Base-by-base conservation (phyloP, 2,113 vertebrate species). In the Thymallus thymallus region DNA sequence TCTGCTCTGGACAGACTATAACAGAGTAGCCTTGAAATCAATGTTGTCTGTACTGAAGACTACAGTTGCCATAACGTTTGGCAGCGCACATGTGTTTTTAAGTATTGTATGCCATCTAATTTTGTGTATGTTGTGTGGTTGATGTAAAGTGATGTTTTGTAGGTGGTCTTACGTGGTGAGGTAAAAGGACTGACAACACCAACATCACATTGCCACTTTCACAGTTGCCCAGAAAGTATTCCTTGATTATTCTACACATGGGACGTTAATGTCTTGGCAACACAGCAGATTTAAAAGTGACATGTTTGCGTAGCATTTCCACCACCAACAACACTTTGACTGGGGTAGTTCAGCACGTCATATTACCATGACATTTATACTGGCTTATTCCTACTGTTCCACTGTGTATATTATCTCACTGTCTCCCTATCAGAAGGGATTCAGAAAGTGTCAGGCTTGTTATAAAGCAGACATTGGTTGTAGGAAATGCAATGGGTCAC, bases 231-330 rank as follows among this genome's bases (percentile, higher is more conserved):
- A 81, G 35, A 68, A 1, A 22, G 69, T 71, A 26, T 76, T n/a
- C 10, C 14, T 71, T 6, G 48, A 18, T 51, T 58, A 55, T 55
- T 22, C 16, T 14, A 30, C 29, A 12, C 64, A 12, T 9, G 24
- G 16, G 5, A 13, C 1, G 22, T 48, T 64, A 60, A 61, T 23
- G 48, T 75, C 35, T 83, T 30, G 64, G 73, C 80, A 69, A 71
- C 75, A 56, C 62, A 73, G 65, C n/a, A 29, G 61, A 71, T 74
- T 80, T 84, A 56, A 63, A 35, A 73, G 51, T 81, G 72, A 71
- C 75, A 72, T 87, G 85, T 88, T 85, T 85, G 77, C 69, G 55
- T 32, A 79, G 72, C 68, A 62, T 67, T 82, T 64, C 76, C 79
- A 77, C 77, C 78, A 72, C 35, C 71, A 69, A 63, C 66, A 82